Evolutionary conservation across 2,797 vertebrate species (phyloP), one percentile per base, ranked within the genome.

Genomic region (Siniperca scherzeri): DNA sequence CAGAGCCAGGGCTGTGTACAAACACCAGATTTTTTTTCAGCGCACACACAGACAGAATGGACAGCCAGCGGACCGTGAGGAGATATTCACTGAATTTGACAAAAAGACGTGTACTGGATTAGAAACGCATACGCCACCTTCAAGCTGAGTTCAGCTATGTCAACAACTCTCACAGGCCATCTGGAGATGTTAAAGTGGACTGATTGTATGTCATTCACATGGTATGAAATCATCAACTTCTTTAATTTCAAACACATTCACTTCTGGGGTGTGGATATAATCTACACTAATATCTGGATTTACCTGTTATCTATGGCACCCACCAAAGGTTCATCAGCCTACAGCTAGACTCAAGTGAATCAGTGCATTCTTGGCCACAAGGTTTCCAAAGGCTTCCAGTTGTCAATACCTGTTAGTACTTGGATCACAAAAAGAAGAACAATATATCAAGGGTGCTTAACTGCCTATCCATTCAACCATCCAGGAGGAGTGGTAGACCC

Each of bases 121-220:
- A 30, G 30, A 30, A 30, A 30, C 30, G 30, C 30, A 30, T 30
- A 30, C 30, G 30, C 30, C 30, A 30, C 30, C 30, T 30, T 30
- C 30, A 30, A 30, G 30, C 30, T 30, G 78, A 86, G 82, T 88
- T 78, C 75, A 77, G 77, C 87, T 83, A 82, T 89, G 89, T 93
- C 91, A 90, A 80, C 82, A 78, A 55, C 74, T 89, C 88, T 88
- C 77, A 70, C 36, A 66, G 78, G 70, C 83, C 81, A 87, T 91
- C 84, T 91, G 88, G 72, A 82, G 62, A 75, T 85, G 87, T 79
- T 78, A 46, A 84, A 77, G 82, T 40, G 9, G 70, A 61, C 77
- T 38, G 22, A 70, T 80, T 84, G 14, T 76, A 70, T 85, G 62
- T 80, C 84, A 82, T 78, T 79, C 70, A 70, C 73, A 62, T 59